Percentiles rank a stretch among this genome's conserved stretches.
Conservation (phyloP, 2,113 vertebrate genomes). For the Esox niger region DNA sequence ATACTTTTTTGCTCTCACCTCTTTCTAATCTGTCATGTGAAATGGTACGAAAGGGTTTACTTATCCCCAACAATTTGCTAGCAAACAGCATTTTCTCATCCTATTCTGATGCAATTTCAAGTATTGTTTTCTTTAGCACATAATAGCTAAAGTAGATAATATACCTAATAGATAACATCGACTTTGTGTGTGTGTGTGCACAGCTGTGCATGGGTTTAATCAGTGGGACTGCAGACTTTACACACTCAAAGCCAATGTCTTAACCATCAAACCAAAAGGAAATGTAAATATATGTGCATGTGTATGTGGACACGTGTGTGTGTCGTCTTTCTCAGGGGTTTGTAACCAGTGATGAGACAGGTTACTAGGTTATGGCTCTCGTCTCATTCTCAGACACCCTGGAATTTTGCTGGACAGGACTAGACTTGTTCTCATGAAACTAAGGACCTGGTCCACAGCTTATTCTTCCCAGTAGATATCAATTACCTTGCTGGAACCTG, state of each 20-base stretch:
- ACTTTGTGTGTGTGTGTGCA: neutral
- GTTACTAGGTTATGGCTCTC: neutral
- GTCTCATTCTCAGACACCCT: neutral
- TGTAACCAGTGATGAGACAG: too few relatives aligned
- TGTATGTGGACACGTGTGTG: neutral
- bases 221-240: too few relatives aligned
- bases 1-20: conserved; percentile 26
- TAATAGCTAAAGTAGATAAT: neutral
- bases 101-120: neutral
- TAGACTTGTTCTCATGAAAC: neutral
- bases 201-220: too few relatives aligned
- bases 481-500: conserved; percentile 19
- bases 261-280: too few relatives aligned
- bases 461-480: neutral
- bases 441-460: neutral
- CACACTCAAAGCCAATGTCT: too few relatives aligned
- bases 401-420: neutral
- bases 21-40: conserved; percentile 39
- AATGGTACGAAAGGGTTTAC: conserved; percentile 46
- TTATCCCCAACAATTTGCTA: conserved; percentile 28
- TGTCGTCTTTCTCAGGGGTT: neutral
- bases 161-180: neutral
- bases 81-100: conserved; percentile 47
- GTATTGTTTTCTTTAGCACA: neutral
- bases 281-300: too few relatives aligned